These are phyloP conservation scores for Aphaenogaster ashmeadi DNA, from an alignment of 1,140 invertebrate genomes.

Conservation along the genomic window DNA sequence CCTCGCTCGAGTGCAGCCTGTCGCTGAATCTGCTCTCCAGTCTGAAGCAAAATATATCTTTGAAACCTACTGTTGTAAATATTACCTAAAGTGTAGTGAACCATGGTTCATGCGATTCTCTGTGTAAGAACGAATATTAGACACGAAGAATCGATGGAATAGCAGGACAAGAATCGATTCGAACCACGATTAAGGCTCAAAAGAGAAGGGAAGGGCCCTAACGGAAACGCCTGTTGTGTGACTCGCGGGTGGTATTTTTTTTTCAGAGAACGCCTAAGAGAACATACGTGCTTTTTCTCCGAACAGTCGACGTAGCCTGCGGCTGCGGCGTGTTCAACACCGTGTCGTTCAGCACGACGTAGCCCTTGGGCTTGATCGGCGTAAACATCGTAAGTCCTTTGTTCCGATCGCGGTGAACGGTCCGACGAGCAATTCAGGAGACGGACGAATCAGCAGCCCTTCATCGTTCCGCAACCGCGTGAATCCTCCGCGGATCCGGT, in stretches of 20 bases:
- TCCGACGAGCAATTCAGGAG: neutral
- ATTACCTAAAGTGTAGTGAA: neutral
- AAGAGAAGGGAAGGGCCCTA: neutral
- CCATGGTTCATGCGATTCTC: neutral
- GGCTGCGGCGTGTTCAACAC: conserved; percentile 79
- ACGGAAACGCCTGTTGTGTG: neutral
- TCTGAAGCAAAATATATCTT: conserved; percentile 46
- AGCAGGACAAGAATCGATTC: neutral
- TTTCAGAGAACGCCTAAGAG: neutral
- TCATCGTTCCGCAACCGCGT: neutral
- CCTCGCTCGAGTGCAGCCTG: neutral
- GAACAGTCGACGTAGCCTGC: conserved; percentile 82
- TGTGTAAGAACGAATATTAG: neutral
- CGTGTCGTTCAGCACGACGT: conserved; percentile 75
- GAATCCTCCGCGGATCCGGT: neutral
- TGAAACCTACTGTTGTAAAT: neutral
- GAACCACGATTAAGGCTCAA: neutral
- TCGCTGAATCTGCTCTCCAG: conserved; percentile 41
- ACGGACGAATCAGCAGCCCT: neutral
- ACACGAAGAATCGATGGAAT: neutral
- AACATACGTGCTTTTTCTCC: conserved; percentile 76
- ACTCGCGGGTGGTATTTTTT: neutral
- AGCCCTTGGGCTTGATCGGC: conserved; percentile 32
- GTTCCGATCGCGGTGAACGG: neutral
- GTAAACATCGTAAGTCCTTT: conserved; percentile 63